A percentile compares a stretch with the other conserved stretches of the same genome.
Conservation (phyloP, 2,888 invertebrate species). For the Caenorhabditis drosophilae region DNA sequence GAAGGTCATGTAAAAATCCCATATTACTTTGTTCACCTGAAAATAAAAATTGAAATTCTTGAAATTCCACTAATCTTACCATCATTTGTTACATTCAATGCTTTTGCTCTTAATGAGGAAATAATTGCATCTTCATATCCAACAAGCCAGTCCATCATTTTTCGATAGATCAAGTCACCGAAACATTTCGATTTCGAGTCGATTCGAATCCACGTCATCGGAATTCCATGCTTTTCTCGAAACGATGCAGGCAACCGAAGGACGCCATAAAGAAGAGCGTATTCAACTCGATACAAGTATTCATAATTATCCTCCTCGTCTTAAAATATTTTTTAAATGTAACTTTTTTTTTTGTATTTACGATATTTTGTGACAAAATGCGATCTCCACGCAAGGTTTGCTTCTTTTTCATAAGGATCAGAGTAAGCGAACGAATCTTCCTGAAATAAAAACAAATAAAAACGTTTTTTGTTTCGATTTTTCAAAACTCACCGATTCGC, state of each 20-base stretch:
- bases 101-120: conserved; percentile 73
- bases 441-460: no score
- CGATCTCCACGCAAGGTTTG: conserved; percentile 6
- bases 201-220: conserved; percentile 62
- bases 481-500: not conserved
- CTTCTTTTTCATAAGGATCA: conserved; percentile 29
- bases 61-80: not conserved
- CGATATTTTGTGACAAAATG: not conserved
- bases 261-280: conserved; percentile 95
- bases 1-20: conserved; percentile 80
- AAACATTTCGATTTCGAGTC: conserved; percentile 90
- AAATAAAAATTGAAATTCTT: not conserved
- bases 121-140: conserved; percentile 96
- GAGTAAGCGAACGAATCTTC: no score
- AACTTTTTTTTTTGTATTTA: conserved; percentile 3
- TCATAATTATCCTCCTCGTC: conserved; percentile 69
- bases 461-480: no score
- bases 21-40: conserved; percentile 8
- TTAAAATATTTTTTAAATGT: conserved; percentile 12
- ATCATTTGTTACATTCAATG: not conserved
- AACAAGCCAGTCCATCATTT: conserved; percentile 87
- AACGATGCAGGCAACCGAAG: conserved; percentile 86
- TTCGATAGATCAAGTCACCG: conserved; percentile 87
- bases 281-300: conserved; percentile 95
- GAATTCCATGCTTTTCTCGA: conserved; percentile 77